Base-by-base conservation (phyloP, 1,140 invertebrate species). In the Apis laboriosa region DNA sequence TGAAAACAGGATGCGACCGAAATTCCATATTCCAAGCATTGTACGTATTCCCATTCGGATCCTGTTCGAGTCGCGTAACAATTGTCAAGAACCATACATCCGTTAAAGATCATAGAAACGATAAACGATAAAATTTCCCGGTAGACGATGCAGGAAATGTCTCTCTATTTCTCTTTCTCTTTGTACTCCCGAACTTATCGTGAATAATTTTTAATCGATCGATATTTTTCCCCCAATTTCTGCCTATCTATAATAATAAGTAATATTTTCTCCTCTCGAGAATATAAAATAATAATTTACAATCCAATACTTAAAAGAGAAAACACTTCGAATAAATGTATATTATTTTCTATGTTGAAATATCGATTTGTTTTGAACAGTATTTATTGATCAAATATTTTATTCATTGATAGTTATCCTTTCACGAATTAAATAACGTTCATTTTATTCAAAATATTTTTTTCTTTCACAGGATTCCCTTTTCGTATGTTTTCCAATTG, bases 11-110 rank as follows among this genome's bases (percentile, higher is more conserved):
- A 63, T 56, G 55, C 49, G 74, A 74, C 28, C 64, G 78, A 80
- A 51, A 64, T n/a, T 76, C 63, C 58, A 64, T 24, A 81, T 81
- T 81, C 72, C 34, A 53, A 58, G 34, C 49, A 67, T 43, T 58
- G 21, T 53, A 53, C 24, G 63, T 67, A 76, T 66, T 60, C 79
- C 79, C 79, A 51, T 12, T 43, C 17, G 63, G 72, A 60, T 81
- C n/a, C 55, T 67, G 55, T 21, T 49, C 49, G 64, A 67, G 63
- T 43, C 24, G 28, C 43, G 79, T 67, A 81, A 76, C 79, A 67
- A 76, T 76, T 81, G 79, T 81, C 79, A 64, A 80, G 78, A 49
- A 55, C 28, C 60, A 13, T 64, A 24, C 70, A 58, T 81, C 63
- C 49, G 43, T 53, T 81, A 67, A 43, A 58, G 64, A 81, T 81